Evolutionary conservation across 30 jellyfish, hydroid and myxozoan species (phyloP), one percentile per base, ranked within the genome.

Genomic region (Aurelia coerulea): DNA sequence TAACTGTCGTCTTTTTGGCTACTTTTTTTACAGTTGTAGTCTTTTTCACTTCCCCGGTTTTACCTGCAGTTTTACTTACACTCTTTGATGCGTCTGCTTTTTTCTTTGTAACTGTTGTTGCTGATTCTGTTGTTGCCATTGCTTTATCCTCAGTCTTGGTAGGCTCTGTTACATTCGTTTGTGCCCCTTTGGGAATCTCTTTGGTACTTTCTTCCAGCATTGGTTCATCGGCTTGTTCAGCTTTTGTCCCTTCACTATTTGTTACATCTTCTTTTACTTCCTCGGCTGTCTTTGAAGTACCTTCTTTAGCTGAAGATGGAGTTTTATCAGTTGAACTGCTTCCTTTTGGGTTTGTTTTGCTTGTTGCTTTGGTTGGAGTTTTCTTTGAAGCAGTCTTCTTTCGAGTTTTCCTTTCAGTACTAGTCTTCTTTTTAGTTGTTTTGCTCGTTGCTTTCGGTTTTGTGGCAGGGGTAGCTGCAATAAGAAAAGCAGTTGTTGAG

Each of bases 71-170:
- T 29, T 83, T 78, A 10, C 63, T 58, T 5, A 66, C 93, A 42
- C 53, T 72, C 70, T 89, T 89, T 53, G 83, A 89, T 49, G 67
- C 29, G 23, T 85, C 92, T 69, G 49, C 79, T 59, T 73, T 78
- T 84, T 91, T 91, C 74, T 91, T 91, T 23, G 70, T 92, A 29
- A 59, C 31, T 3, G 64, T 64, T 49, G 64, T 64, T n/a, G 37
- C 79, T 4, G 71, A 16, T 42, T 66, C 58, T 10, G 35, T 49
- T 23, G 5, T 50, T 15, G 65, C 74, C 11, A 83, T 32, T 11
- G 66, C 31, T 23, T 62, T 29, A 11, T 72, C 46, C 35, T 79
- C 50, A 2, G 56, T 9, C 56, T 46, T 46, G 2, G 56, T 5
- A 46, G 56, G 56, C 14, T 46, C 56, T 46, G 6, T 46, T 4